Percentiles rank a stretch among this genome's conserved stretches.
Evolutionary conservation across 1,140 invertebrate genomes (phyloP).

Genomic region (Sesamia nonagrioides): DNA sequence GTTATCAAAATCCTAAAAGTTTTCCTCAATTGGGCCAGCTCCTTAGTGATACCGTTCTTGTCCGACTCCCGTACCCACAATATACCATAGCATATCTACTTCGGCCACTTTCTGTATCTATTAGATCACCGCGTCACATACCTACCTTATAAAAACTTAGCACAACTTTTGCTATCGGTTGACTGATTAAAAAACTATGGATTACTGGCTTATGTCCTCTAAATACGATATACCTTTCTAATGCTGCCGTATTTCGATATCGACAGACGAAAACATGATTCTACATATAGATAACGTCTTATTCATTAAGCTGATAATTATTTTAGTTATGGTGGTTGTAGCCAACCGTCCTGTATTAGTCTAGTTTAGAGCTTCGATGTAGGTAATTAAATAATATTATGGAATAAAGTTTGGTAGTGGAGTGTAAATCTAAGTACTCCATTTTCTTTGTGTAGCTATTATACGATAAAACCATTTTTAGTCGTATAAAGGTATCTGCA

Average conservation of each 20-base stretch:
- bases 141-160: constrained; percentile 37
- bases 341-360: constrained; percentile 9
- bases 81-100: constrained; percentile 52
- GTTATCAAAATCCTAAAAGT: neutral
- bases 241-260: constrained; percentile 55
- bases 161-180: constrained; percentile 44
- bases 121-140: constrained; percentile 48
- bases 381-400: constrained; percentile 1
- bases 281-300: constrained; percentile 56
- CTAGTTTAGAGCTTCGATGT: neutral
- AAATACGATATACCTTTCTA: constrained; percentile 63
- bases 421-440: neutral
- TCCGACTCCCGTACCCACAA: constrained; percentile 71
- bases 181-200: constrained; percentile 47
- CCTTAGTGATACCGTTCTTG: constrained; percentile 71
- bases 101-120: constrained; percentile 54
- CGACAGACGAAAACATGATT: constrained; percentile 56
- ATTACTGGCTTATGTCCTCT: constrained; percentile 38
- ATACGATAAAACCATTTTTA: neutral
- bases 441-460: neutral
- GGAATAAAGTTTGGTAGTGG: neutral
- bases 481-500: neutral
- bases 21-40: constrained; percentile 59
- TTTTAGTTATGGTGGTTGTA: constrained; percentile 39
- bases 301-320: constrained; percentile 52